phyloP scores from a whole-genome alignment of 2,888 invertebrate species.

The Sussaba pulchella region DNA sequence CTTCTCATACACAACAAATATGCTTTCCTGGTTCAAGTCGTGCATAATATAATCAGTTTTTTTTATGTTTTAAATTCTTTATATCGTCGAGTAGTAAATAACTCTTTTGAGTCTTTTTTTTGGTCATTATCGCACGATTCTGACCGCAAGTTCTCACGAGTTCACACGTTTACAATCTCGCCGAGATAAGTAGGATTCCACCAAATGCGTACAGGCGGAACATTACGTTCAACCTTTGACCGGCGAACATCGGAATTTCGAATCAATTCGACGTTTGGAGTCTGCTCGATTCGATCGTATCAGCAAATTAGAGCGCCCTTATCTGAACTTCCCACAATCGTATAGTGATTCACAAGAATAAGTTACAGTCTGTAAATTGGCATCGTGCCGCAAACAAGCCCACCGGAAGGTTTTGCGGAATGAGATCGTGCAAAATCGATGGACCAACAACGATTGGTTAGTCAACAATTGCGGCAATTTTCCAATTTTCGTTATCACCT shows the following conservation, averaged over 20 bases:
- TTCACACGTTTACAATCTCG: conserved; percentile 25
- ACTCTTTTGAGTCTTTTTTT: neutral
- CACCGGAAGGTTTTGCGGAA: too few relatives aligned
- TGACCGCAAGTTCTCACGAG: conserved; percentile 1
- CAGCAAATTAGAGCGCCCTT: neutral
- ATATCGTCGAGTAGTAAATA: neutral
- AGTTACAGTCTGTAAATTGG: conserved; percentile 21
- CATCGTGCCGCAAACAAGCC: conserved; percentile 32
- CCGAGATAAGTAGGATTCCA: conserved; percentile 21
- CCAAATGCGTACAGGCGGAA: neutral
- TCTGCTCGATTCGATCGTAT: conserved; percentile 6
- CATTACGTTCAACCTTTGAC: conserved; percentile 40
- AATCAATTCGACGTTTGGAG: conserved; percentile 5
- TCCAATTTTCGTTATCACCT: neutral
- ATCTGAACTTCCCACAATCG: conserved; percentile 1
- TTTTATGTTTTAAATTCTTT: too few relatives aligned
- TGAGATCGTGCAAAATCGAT: conserved; percentile 20
- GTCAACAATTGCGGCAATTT: conserved; percentile 2
- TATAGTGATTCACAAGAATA: conserved; percentile 22
- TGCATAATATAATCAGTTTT: too few relatives aligned
- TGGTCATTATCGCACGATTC: conserved; percentile 8
- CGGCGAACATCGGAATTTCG: conserved; percentile 35
- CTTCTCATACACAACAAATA: too few relatives aligned
- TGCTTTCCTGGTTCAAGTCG: too few relatives aligned
- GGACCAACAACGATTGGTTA: conserved; percentile 43